These are phyloP conservation scores for Bhutanitis thaidina DNA, from an alignment of 2,888 invertebrate species.

Conservation along the genomic window DNA sequence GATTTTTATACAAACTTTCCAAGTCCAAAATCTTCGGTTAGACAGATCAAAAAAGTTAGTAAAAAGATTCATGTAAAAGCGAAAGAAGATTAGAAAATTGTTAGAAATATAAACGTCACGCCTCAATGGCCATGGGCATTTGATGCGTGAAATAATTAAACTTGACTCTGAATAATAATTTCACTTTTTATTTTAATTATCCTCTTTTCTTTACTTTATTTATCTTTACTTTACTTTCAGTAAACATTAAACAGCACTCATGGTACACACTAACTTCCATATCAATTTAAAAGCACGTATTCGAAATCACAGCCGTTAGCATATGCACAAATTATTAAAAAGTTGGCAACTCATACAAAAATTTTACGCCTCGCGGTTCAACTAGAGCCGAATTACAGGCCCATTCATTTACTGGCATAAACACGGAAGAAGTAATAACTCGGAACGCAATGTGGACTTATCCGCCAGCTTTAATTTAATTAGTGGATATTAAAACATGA, in stretches of 20 bases:
- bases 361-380: slow-evolving; percentile 13
- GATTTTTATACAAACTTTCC: too few species aligned
- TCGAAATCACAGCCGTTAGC: neutral
- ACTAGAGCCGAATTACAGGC: slow-evolving; percentile 24
- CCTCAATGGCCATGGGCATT: too few species aligned
- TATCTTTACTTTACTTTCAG: too few species aligned
- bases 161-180: too few species aligned
- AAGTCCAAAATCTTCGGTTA: too few species aligned
- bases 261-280: neutral
- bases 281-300: neutral
- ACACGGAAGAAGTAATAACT: slow-evolving; percentile 26
- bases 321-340: slow-evolving; percentile 14
- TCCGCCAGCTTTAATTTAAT: slow-evolving; percentile 26
- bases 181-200: too few species aligned
- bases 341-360: slow-evolving; percentile 16
- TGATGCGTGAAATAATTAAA: too few species aligned
- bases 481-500: slow-evolving; percentile 25
- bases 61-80: too few species aligned
- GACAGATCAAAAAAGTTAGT: too few species aligned
- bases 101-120: too few species aligned
- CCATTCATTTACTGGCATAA: slow-evolving; percentile 26
- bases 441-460: slow-evolving; percentile 25
- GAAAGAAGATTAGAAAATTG: too few species aligned
- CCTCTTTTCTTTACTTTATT: too few species aligned
- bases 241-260: neutral